Evolutionary conservation across 1,140 invertebrate species (phyloP), one percentile per base, ranked within the genome.

Genomic region (Cherax destructor): DNA sequence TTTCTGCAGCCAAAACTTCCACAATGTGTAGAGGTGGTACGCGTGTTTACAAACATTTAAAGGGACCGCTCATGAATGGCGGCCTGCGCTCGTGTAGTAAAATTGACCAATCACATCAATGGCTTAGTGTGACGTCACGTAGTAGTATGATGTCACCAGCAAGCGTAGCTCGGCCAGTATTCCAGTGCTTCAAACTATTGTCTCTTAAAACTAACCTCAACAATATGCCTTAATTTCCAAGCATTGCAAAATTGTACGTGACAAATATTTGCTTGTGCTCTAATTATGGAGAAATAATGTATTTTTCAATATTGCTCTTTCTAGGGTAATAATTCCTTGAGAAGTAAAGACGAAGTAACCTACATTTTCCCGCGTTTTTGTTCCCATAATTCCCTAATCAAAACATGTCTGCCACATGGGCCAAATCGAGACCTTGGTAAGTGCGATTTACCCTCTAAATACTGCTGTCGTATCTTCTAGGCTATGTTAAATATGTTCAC

Each of bases 321-420:
- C 9, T 24, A 50, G 1, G 21, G 49, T 52, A 41, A 49, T 65
- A 50, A 50, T 65, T 72, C 47, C 16, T n/a, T 5, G 61, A 18
- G 56, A 81, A 74, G 84, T 81, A 69, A 91, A 86, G 84, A 91
- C 90, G 90, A 83, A 86, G 90, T 91, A 91, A 91, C 90, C 90
- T 91, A 87, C 78, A 91, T 91, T 91, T 91, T 87, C 90, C 90
- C 90, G 90, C 90, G 90, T 91, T 91, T 91, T 91, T 91, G 90
- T 91, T 86, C 90, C 90, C 78, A 86, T 76, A 91, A 86, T 91
- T 86, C 78, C 84, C 79, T 74, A 91, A 91, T 91, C 90, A 91
- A 91, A 91, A 91, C 90, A 91, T 91, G 90, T 91, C 90, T 91
- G 90, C 90, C 90, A 91, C 90, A 91, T 91, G 90, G 90, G 85